Percentiles rank a stretch among this genome's conserved stretches.
phyloP scores from a whole-genome alignment of 37 sponge, comb jelly and placozoan species.

The Hormiphora californensis region DNA sequence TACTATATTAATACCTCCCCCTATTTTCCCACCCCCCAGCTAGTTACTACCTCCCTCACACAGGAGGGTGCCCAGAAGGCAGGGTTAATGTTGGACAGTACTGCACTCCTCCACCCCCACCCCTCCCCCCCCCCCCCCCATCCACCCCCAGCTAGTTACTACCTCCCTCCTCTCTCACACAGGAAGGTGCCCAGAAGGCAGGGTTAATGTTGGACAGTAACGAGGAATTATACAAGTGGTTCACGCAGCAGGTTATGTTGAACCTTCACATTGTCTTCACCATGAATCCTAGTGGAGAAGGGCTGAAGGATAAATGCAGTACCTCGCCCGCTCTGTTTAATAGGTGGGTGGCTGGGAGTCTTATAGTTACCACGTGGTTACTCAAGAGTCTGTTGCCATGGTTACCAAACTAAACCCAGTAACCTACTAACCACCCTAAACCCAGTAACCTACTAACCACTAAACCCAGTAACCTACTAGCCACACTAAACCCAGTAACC shows the following conservation, averaged over 20 bases:
- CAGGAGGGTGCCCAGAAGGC: conserved; percentile 86
- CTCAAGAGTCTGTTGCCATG: neutral
- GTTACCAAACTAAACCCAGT: too few species aligned
- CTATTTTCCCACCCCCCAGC: too few species aligned
- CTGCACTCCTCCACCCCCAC: too few species aligned
- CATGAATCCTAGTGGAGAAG: conserved; percentile 96
- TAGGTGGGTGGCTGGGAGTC: conserved; percentile 56
- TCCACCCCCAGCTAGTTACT: too few species aligned
- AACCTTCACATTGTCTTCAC: conserved; percentile 98
- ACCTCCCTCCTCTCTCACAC: neutral
- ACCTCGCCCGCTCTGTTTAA: conserved; percentile 98
- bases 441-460: too few species aligned
- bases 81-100: conserved; percentile 87
- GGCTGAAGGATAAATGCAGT: conserved; percentile 90
- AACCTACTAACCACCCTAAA: neutral
- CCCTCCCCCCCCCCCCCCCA: too few species aligned
- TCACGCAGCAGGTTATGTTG: conserved; percentile 84
- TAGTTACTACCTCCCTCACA: too few species aligned
- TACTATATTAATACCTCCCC: too few species aligned
- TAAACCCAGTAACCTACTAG: neutral
- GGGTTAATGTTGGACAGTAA: conserved; percentile 89
- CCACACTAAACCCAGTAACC: neutral
- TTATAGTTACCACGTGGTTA: neutral
- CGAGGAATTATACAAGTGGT: conserved; percentile 97
- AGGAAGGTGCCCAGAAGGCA: conserved; percentile 86